Evolutionary conservation across 2,888 invertebrate species (phyloP), one percentile per base, ranked within the genome.

Genomic region (Hirtodrosophila confusa): DNA sequence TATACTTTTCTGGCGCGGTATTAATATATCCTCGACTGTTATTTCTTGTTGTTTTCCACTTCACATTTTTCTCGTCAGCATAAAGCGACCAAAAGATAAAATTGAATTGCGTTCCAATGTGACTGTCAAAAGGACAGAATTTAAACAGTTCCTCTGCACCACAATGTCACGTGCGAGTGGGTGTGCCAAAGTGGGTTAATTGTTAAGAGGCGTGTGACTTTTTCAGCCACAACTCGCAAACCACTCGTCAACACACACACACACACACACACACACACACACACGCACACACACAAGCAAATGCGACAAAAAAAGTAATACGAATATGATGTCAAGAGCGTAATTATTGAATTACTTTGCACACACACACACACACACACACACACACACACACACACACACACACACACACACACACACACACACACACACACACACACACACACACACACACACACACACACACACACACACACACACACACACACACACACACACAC

Each of bases 301-400:
- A 51, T 12, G 41, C 24, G 41, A 58, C 44, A 69, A 4, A 27
- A 27, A 69, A 78, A 67, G 67, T 69, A 67, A 75, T 78, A 82
- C 64, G 88, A 82, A 85, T 85, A 78, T 85, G 82, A 85, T 82
- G 88, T 78, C 82, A 82, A 82, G 83, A 85, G 83, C 86, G 75
- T 82, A 82, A 82, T 82, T 82, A 82, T 82, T 87, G 80, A 82
- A 82, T 82, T 85, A 82, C 88, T 69, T 69, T 56, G 61, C 69
- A 80, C 55, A 67, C 61, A 45, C 64, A 47, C 51, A 48, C 40
- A 49, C 54, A 31, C 60, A 53, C 45, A 45, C 37, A 39, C 12
- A n/a, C 44, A 47, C 11, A 56, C n/a, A n/a, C n/a, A n/a, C n/a
- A n/a, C n/a, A n/a, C n/a, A n/a, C n/a, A n/a, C n/a, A n/a, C n/a